Percentiles rank a stretch among this genome's conserved stretches.
phyloP scores from a whole-genome alignment of 2,888 invertebrate species.

The Quadriops clusia region DNA sequence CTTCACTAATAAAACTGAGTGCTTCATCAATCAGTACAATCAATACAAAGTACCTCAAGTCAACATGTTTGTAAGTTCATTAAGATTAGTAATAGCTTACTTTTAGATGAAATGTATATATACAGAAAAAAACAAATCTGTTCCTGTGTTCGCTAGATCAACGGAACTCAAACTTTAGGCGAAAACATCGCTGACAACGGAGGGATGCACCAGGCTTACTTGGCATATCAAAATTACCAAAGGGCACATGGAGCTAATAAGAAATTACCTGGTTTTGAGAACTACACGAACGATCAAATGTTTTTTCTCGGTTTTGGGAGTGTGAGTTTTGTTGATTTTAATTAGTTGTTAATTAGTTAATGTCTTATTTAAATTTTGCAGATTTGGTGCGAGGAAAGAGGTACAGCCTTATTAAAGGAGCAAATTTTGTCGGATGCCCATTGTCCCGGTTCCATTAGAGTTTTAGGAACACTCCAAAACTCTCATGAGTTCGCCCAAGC shows the following conservation, averaged over 20 bases:
- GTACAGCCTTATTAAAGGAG: constrained; percentile 47
- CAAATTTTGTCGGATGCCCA: constrained; percentile 58
- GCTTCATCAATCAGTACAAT: constrained; percentile 78
- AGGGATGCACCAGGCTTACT: constrained; percentile 60
- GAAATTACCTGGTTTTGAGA: constrained; percentile 61
- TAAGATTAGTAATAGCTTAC: too few relatives aligned
- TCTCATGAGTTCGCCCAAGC: constrained; percentile 58
- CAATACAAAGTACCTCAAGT: constrained; percentile 52
- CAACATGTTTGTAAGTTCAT: constrained; percentile 48
- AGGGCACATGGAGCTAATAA: constrained; percentile 47
- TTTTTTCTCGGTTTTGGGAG: constrained; percentile 75
- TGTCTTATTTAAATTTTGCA: constrained; percentile 27
- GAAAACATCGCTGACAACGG: constrained; percentile 82
- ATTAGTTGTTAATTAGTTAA: constrained; percentile 8
- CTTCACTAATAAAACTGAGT: constrained; percentile 65
- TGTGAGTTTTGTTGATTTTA: constrained; percentile 40
- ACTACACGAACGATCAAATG: constrained; percentile 58
- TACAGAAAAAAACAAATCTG: too few relatives aligned
- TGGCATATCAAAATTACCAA: constrained; percentile 53
- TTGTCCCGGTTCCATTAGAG: constrained; percentile 57
- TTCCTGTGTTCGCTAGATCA: constrained; percentile 43
- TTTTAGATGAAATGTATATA: too few relatives aligned
- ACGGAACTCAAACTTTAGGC: constrained; percentile 63
- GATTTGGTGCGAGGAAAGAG: constrained; percentile 77
- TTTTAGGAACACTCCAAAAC: constrained; percentile 59